Evolutionary conservation across 2,113 vertebrate genomes (phyloP).

Genomic region (Cryptomyrus ogoouensis): DNA sequence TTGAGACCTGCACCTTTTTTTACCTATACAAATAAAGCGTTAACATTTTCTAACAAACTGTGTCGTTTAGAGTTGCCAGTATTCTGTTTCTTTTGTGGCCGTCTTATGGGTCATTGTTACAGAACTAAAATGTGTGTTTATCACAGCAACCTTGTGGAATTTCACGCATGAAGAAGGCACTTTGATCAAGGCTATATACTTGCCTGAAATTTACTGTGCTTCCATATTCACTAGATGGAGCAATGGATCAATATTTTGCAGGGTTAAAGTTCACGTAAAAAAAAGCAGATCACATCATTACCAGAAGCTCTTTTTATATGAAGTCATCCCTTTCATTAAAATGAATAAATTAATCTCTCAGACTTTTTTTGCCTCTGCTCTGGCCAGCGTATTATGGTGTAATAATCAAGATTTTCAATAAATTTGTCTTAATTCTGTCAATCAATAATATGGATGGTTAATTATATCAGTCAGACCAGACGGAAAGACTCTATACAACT

Average conservation of each 20-base stretch:
- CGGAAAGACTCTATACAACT: not conserved
- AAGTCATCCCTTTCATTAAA: not conserved
- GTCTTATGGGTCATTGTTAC: not conserved
- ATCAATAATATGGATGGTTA: not conserved
- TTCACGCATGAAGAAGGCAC: not conserved
- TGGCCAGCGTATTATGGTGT: not conserved
- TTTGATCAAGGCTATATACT: not conserved
- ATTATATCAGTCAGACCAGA: not conserved
- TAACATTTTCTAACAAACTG: slow-evolving; percentile 66
- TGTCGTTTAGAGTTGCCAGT: slow-evolving; percentile 27
- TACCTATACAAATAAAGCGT: slow-evolving; percentile 76
- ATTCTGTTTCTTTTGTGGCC: not conserved
- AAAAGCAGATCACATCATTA: not conserved
- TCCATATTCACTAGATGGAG: not conserved
- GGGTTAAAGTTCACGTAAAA: not conserved
- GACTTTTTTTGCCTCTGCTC: not conserved
- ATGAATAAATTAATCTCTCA: not conserved
- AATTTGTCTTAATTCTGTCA: not conserved
- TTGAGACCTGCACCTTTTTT: slow-evolving; percentile 68
- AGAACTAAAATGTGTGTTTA: not conserved
- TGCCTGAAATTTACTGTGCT: not conserved
- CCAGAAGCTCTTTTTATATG: not conserved
- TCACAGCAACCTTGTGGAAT: not conserved
- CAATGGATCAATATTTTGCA: not conserved
- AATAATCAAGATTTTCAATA: not conserved